These are phyloP conservation scores for Platycheirus rosarum DNA, from an alignment of 2,888 invertebrate species.

Conservation along the genomic window DNA sequence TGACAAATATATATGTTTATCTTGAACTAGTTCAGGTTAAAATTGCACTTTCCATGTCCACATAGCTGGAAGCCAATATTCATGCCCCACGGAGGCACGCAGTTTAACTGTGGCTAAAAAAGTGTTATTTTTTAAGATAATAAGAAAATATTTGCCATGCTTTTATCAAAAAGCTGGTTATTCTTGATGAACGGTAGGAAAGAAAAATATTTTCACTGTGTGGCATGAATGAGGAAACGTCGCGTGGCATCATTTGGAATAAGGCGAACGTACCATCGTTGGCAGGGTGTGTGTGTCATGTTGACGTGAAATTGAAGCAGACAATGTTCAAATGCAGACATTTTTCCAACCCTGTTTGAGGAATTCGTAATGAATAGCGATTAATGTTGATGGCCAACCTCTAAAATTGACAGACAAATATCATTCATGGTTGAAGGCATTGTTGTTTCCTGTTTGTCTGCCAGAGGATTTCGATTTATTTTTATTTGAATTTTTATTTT, in stretches of 20 bases:
- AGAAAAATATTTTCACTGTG: constrained; percentile 47
- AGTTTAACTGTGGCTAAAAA: constrained; percentile 15
- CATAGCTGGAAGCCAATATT: not conserved
- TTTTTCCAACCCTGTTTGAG: constrained; percentile 12
- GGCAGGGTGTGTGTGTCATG: not conserved
- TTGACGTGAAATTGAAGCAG: constrained; percentile 16
- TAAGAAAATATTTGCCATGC: constrained; percentile 32
- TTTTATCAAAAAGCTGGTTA: constrained; percentile 42
- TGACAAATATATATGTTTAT: constrained; percentile 11
- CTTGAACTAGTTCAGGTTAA: constrained; percentile 33
- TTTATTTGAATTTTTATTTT: no score
- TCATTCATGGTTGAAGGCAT: not conserved
- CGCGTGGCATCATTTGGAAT: constrained; percentile 43
- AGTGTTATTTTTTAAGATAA: constrained; percentile 21
- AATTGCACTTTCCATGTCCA: constrained; percentile 40
- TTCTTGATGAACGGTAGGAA: constrained; percentile 25
- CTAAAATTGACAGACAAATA: constrained; percentile 1
- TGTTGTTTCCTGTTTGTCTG: constrained; percentile 21
- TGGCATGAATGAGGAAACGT: constrained; percentile 56
- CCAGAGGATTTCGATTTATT: no score
- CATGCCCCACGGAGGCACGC: constrained; percentile 29
- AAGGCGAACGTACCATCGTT: constrained; percentile 1
- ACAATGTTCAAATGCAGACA: not conserved
- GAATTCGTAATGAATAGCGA: not conserved
- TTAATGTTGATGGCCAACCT: constrained; percentile 4